Evolutionary conservation across 2,113 vertebrate species (phyloP).

Genomic region (Pithys albifrons): DNA sequence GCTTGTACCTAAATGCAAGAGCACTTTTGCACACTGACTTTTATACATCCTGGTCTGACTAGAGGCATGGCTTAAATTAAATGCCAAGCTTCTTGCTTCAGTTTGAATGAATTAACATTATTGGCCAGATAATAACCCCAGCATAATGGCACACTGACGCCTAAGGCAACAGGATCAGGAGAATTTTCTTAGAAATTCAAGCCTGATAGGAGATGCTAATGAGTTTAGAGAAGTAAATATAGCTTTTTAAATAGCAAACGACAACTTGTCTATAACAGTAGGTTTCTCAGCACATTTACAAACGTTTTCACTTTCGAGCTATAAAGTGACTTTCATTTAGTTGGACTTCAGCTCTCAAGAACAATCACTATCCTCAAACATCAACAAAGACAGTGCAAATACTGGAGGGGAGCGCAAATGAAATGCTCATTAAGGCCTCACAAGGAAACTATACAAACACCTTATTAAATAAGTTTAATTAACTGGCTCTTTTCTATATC

Average conservation of each 20-base stretch:
- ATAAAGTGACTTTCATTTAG: constrained; percentile 27
- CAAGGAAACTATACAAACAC: constrained; percentile 18
- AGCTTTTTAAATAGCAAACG: constrained; percentile 57
- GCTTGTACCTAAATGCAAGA: background rate
- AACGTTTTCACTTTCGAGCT: background rate
- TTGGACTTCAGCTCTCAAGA: constrained; percentile 1
- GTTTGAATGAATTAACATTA: constrained; percentile 62
- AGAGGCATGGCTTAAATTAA: constrained; percentile 53
- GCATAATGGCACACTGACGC: constrained; percentile 41
- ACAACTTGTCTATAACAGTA: constrained; percentile 58
- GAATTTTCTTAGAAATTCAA: constrained; percentile 57
- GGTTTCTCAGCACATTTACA: constrained; percentile 29
- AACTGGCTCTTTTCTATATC: constrained; percentile 15
- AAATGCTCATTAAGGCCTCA: constrained; percentile 22
- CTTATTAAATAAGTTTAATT: constrained; percentile 54
- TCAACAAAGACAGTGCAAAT: constrained; percentile 46
- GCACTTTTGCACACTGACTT: constrained; percentile 2
- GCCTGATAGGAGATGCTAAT: constrained; percentile 47
- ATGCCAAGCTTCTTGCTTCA: constrained; percentile 51
- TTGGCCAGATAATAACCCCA: constrained; percentile 52
- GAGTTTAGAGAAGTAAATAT: constrained; percentile 62
- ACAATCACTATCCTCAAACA: constrained; percentile 8
- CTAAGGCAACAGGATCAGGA: constrained; percentile 44
- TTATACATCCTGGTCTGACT: background rate
- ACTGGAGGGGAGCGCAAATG: background rate